These are phyloP conservation scores for Ptyas mucosa DNA, from an alignment of 2,113 vertebrate genomes.

Conservation along the genomic window DNA sequence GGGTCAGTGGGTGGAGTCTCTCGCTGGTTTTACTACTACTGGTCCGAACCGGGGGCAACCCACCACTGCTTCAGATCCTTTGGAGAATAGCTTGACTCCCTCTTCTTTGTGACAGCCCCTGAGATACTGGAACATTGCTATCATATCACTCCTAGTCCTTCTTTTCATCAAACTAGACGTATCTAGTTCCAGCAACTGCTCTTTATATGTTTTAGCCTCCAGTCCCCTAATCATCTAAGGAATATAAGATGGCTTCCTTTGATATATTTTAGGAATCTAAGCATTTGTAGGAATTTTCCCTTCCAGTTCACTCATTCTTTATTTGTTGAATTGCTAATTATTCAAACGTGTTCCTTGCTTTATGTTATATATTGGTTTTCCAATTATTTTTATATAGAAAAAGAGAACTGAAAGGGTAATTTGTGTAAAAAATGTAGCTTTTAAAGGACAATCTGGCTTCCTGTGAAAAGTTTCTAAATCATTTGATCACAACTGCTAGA, in stretches of 20 bases:
- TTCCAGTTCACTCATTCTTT: accelerated
- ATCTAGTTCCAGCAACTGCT: no score
- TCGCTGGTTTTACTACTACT: no score
- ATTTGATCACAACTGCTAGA: not conserved
- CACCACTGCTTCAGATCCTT: no score
- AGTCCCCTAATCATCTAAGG: not conserved
- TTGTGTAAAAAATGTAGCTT: not conserved
- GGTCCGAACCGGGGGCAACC: no score
- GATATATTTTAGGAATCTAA: not conserved
- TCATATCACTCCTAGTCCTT: no score
- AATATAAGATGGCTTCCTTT: not conserved
- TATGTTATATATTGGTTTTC: not conserved
- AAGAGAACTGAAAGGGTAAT: not conserved
- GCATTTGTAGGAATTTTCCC: accelerated
- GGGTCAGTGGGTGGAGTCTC: no score
- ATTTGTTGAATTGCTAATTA: not conserved
- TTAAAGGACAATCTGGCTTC: not conserved
- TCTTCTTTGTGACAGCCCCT: no score
- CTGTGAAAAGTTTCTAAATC: not conserved
- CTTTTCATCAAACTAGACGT: no score
- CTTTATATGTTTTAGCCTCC: no score
- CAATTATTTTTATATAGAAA: not conserved
- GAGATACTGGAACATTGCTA: no score
- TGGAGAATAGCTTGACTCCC: no score
- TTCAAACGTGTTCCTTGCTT: not conserved